Base-by-base conservation (phyloP, 2,888 invertebrate genomes). In the Polyommatus iphigenia region DNA sequence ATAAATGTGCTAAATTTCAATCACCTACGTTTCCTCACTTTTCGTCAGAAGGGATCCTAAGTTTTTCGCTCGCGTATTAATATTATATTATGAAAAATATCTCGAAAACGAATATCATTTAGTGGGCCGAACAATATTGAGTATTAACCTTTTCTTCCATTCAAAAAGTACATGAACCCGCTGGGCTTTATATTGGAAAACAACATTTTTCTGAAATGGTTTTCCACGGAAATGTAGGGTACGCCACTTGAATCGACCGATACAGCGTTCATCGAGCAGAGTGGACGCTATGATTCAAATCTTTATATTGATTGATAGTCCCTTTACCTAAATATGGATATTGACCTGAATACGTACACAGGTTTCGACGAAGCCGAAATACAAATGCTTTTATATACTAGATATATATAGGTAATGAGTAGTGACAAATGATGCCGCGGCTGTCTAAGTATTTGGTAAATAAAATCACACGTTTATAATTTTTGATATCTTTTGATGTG, bases 281-380 rank as follows among this genome's bases (percentile, higher is more conserved):
- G 67, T 62, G 29, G 29, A 67, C 67, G 62, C 10, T 24, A 67
- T 67, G 29, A 67, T 67, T 67, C 29, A 67, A 67, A 67, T 67
- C 62, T 62, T 18, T 18, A 67, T 29, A 67, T 67, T 67, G 62
- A 67, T 67, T 67, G 29, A 18, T 18, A 29, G 20, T 15, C 15
- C 67, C 20, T 13, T 20, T 62, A 62, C 59, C 8, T 59, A 8
- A 59, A 59, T 20, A 59, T 20, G 59, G 20, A 59, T 59, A 20
- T 20, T 20, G 59, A 59, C 59, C 59, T 59, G 59, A 59, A 59
- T 18, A 54, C 54, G 18, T 54, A 4, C 54, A 54, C 18, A 54
- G 1, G 54, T 54, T 15, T 54, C 5, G 3, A 18, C 54, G 13
- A 18, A 54, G 18, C 54, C 18, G 18, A 18, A 5, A 54, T 46